Evolutionary conservation across 2,113 vertebrate species (phyloP).

Genomic region (Rhadina sibilatrix): DNA sequence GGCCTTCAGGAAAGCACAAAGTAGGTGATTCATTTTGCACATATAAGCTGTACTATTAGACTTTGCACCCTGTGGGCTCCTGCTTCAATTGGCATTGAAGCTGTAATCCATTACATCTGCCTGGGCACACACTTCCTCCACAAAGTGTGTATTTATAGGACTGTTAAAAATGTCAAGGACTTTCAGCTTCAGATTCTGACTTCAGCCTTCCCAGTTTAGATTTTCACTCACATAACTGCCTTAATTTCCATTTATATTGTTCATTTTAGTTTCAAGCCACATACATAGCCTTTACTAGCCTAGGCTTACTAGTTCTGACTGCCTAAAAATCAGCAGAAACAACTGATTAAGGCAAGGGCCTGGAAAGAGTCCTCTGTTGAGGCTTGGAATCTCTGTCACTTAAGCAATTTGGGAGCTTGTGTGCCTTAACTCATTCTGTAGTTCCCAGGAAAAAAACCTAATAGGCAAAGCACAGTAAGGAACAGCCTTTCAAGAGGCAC

Average conservation of each 20-base stretch:
- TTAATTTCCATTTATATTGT: neutral
- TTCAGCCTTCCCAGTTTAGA: neutral
- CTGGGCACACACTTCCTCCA: neutral
- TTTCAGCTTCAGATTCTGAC: neutral
- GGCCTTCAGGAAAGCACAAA: neutral
- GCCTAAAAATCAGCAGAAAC: neutral
- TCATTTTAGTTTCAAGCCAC: neutral
- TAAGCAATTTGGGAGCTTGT: neutral
- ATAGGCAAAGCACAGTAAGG: neutral
- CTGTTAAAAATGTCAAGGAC: neutral
- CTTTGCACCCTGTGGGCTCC: neutral
- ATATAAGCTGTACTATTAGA: neutral
- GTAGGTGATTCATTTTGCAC: neutral
- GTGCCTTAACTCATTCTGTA: neutral
- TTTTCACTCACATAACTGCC: neutral
- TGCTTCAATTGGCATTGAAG: neutral
- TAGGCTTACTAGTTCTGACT: neutral
- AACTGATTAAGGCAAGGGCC: neutral
- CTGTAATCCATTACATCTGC: neutral
- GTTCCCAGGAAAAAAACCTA: neutral
- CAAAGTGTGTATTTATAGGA: neutral
- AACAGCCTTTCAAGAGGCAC: neutral
- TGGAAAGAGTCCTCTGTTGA: neutral
- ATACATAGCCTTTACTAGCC: neutral
- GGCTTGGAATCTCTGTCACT: neutral